Conservation (phyloP, 1,140 invertebrate genomes). For the Gonatopus flavifemur region DNA sequence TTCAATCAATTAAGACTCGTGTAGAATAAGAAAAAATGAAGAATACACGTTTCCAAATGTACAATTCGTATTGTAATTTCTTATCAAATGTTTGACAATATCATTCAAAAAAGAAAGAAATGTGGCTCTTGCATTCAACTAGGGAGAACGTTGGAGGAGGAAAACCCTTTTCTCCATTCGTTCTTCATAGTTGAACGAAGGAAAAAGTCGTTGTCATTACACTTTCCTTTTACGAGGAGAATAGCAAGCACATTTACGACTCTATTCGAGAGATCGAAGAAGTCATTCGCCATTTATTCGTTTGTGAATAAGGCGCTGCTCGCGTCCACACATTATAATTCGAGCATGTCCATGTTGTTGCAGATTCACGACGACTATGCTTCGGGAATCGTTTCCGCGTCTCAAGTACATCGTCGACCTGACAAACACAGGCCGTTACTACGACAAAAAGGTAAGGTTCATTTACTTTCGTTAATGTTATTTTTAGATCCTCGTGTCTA, state of each 20-base stretch:
- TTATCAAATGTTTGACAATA: no score
- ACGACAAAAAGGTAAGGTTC: constrained; percentile 60
- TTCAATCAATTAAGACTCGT: no score
- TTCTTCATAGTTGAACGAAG: not conserved
- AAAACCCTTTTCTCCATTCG: not conserved
- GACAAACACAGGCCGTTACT: constrained; percentile 70
- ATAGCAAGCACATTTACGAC: constrained; percentile 7
- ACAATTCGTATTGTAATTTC: no score
- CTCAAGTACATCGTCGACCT: constrained; percentile 70
- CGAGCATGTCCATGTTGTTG: constrained; percentile 28
- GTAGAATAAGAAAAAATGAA: no score
- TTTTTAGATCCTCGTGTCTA: no score
- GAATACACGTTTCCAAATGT: no score
- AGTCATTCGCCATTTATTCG: not conserved
- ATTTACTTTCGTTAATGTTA: no score
- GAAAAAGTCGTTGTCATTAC: constrained; percentile 11
- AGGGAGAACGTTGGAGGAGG: no score
- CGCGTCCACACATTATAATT: constrained; percentile 12
- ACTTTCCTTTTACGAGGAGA: constrained; percentile 4
- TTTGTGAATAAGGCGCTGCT: no score
- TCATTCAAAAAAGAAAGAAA: no score
- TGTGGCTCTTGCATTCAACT: no score
- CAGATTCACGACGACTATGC: constrained; percentile 55
- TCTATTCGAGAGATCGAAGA: constrained; percentile 4
- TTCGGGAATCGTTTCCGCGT: constrained; percentile 59